Evolutionary conservation across 2,888 invertebrate genomes (phyloP).

Genomic region (Tribolium freemani): DNA sequence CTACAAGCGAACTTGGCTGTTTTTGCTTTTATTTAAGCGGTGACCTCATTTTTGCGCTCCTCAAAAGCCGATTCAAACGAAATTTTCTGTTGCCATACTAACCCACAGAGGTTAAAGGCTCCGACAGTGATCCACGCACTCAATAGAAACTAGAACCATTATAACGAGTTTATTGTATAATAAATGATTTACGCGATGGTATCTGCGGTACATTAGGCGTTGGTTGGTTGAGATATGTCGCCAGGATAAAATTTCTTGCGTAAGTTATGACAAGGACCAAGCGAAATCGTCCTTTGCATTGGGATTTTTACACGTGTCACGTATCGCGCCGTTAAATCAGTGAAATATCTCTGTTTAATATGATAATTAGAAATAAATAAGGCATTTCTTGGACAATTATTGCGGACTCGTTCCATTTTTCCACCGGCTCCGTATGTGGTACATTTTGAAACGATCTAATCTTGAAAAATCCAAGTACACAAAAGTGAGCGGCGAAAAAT

Average conservation of each 20-base stretch:
- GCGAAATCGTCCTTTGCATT: not conserved
- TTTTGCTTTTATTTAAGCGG: constrained; percentile 3
- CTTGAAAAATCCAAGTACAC: constrained; percentile 33
- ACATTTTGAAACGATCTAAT: constrained; percentile 40
- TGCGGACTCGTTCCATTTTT: constrained; percentile 37
- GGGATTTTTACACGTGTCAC: not conserved
- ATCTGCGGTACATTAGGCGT: constrained; percentile 36
- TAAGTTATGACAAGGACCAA: constrained; percentile 5
- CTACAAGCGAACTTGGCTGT: not conserved
- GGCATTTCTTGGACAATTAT: constrained; percentile 37
- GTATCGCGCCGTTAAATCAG: constrained; percentile 25
- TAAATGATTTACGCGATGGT: constrained; percentile 43
- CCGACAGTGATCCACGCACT: constrained; percentile 39
- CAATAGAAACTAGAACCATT: constrained; percentile 44
- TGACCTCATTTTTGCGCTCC: constrained; percentile 1
- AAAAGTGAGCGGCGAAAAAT: constrained; percentile 46
- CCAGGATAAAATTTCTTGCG: constrained; percentile 33
- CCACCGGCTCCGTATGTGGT: constrained; percentile 35
- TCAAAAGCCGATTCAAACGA: constrained; percentile 13
- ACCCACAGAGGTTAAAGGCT: constrained; percentile 40
- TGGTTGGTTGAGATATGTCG: constrained; percentile 36
- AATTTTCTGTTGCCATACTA: constrained; percentile 42
- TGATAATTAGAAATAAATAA: constrained; percentile 40
- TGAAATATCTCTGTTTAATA: constrained; percentile 35
- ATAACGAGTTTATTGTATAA: constrained; percentile 43